Conservation (phyloP, 1,140 invertebrate genomes). For the Idris sp. region DNA sequence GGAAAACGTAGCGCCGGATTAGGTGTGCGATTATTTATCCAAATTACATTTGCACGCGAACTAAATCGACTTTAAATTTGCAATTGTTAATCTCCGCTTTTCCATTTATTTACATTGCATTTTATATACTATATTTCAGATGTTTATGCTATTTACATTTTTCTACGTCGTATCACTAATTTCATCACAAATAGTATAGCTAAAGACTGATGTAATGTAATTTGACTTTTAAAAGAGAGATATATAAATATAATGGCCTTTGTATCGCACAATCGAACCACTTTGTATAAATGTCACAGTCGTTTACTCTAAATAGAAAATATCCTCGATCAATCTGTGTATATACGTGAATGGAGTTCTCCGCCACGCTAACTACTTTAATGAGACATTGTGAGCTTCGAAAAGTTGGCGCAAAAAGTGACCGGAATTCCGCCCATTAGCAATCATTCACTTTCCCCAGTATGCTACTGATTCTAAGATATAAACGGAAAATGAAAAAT, state of each 20-base stretch:
- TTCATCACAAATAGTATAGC: slow-evolving; percentile 26
- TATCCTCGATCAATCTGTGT: slow-evolving; percentile 42
- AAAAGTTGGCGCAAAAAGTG: slow-evolving; percentile 43
- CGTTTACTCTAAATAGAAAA: slow-evolving; percentile 52
- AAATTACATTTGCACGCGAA: background rate
- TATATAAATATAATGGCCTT: slow-evolving; percentile 42
- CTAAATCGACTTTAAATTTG: slow-evolving; percentile 30
- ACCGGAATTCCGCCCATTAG: slow-evolving; percentile 53
- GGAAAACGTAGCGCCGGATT: slow-evolving; percentile 6
- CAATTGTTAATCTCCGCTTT: slow-evolving; percentile 6
- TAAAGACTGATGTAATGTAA: slow-evolving; percentile 22
- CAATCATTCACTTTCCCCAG: slow-evolving; percentile 31
- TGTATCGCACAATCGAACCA: slow-evolving; percentile 42
- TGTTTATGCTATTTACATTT: too few relatives aligned
- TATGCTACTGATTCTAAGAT: slow-evolving; percentile 12
- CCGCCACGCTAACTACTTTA: slow-evolving; percentile 38
- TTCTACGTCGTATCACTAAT: slow-evolving; percentile 33
- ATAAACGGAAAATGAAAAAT: too few relatives aligned
- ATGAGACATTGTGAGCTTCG: slow-evolving; percentile 50
- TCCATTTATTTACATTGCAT: too few relatives aligned
- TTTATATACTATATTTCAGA: too few relatives aligned
- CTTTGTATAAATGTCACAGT: slow-evolving; percentile 49
- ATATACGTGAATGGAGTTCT: slow-evolving; percentile 35
- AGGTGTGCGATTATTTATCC: slow-evolving; percentile 21
- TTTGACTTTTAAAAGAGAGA: too few relatives aligned